Base-by-base conservation (phyloP, 2,888 invertebrate species). In the Hirtodrosophila trivittata region DNA sequence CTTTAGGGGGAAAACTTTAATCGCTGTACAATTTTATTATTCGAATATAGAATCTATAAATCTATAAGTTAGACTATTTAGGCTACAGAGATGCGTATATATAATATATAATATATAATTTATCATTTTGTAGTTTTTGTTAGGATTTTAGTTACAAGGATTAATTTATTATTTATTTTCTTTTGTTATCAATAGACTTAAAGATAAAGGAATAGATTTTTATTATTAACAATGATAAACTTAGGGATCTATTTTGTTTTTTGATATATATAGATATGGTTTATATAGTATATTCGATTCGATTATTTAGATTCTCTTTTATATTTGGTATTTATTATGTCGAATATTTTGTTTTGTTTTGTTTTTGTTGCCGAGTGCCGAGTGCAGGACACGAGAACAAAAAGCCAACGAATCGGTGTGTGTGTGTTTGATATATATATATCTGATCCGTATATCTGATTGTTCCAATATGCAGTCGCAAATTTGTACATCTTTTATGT, bases 311-410 rank as follows among this genome's bases (percentile, higher is more conserved):
- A 56, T 55, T 54, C 50, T 54, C 55, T 30, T 51, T 62, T 49
- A 55, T 69, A n/a, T n/a, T n/a, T n/a, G n/a, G n/a, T n/a, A n/a
- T n/a, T n/a, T n/a, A n/a, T n/a, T n/a, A n/a, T n/a, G n/a, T n/a
- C n/a, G n/a, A n/a, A n/a, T n/a, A n/a, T n/a, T n/a, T n/a, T n/a
- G n/a, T n/a, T n/a, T n/a, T n/a, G n/a, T n/a, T n/a, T n/a, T n/a
- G n/a, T n/a, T n/a, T n/a, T n/a, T n/a, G n/a, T n/a, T n/a, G n/a
- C n/a, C n/a, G n/a, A n/a, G 54, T 46, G 33, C 45, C 50, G 51
- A 56, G 72, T 73, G 72, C 63, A 56, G 39, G 66, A 82, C 81
- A 77, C 70, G 70, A 70, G 60, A 81, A 70, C 73, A 67, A 51
- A 66, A 64, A 67, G 63, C 69, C 69, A 77, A 80, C 84, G 77